These are phyloP conservation scores for Psettodes erumei DNA, from an alignment of 2,113 vertebrate genomes.

Conservation along the genomic window DNA sequence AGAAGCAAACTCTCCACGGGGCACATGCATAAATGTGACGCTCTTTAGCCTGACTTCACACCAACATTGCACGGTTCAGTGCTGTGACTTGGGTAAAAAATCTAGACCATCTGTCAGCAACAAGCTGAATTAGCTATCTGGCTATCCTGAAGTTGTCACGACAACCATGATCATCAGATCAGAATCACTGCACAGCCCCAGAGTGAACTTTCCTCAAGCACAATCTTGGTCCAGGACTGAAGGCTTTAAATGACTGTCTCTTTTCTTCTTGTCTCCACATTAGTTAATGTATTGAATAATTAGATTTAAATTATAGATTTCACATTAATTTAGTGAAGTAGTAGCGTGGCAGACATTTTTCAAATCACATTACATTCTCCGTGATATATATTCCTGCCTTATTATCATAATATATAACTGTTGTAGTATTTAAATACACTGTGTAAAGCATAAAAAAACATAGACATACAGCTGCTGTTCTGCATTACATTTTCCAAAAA, in stretches of 20 bases:
- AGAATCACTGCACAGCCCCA: not conserved
- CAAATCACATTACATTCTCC: not conserved
- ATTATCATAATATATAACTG: not conserved
- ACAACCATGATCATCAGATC: conserved; percentile 2
- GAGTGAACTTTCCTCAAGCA: not conserved
- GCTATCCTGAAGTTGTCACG: not conserved
- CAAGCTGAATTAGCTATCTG: conserved; percentile 13
- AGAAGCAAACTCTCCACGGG: not conserved
- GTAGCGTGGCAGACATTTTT: not conserved
- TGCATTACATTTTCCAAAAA: not conserved
- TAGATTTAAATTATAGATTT: no score
- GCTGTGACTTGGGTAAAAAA: not conserved
- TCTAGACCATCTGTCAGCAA: conserved; percentile 42
- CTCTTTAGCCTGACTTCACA: not conserved
- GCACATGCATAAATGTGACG: not conserved
- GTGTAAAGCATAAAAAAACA: conserved; percentile 11
- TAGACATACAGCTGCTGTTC: not conserved
- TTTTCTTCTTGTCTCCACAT: not conserved
- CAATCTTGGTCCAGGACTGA: not conserved
- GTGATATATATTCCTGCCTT: not conserved
- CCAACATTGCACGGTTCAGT: not conserved
- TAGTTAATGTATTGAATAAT: not conserved
- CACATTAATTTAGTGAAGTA: not conserved
- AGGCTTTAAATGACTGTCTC: not conserved
- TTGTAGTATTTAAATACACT: not conserved